A percentile compares a stretch with the other conserved stretches of the same genome.
phyloP scores from a whole-genome alignment of 2,797 vertebrate genomes.

The Sebastolobus alascanus region DNA sequence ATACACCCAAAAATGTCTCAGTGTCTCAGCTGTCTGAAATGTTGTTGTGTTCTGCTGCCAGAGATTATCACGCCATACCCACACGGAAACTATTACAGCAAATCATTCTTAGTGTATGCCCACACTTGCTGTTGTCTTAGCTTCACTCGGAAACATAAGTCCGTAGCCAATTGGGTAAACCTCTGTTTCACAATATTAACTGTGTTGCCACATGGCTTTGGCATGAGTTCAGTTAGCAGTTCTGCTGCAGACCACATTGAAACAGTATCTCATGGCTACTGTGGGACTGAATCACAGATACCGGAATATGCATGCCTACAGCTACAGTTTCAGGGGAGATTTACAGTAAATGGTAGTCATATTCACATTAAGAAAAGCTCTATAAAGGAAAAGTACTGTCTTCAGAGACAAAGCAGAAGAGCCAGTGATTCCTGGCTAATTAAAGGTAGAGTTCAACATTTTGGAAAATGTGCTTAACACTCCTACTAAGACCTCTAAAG shows the following conservation, averaged over 20 bases:
- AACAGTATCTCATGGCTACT: not conserved
- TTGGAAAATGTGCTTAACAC: not conserved
- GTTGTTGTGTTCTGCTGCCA: not conserved
- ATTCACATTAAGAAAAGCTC: not conserved
- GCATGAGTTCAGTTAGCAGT: constrained; percentile 1
- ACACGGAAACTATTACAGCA: not conserved
- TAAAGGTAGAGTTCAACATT: not conserved
- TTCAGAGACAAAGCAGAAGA: not conserved
- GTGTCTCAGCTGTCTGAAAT: constrained; percentile 33
- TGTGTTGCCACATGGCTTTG: constrained; percentile 8
- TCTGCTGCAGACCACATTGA: not conserved
- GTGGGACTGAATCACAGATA: constrained; percentile 13
- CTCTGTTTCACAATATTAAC: constrained; percentile 16
- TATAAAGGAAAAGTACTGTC: not conserved
- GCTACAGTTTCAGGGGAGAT: not conserved
- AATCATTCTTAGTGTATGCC: not conserved
- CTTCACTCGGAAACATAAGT: not conserved
- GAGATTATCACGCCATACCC: not conserved
- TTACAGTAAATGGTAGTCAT: not conserved
- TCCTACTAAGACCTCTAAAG: not conserved
- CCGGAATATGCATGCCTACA: not conserved
- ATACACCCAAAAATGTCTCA: not conserved
- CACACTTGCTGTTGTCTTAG: not conserved
- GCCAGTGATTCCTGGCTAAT: not conserved
- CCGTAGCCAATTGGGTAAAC: not conserved